phyloP scores from a whole-genome alignment of 2,113 vertebrate genomes.

The Phaetusa simplex region DNA sequence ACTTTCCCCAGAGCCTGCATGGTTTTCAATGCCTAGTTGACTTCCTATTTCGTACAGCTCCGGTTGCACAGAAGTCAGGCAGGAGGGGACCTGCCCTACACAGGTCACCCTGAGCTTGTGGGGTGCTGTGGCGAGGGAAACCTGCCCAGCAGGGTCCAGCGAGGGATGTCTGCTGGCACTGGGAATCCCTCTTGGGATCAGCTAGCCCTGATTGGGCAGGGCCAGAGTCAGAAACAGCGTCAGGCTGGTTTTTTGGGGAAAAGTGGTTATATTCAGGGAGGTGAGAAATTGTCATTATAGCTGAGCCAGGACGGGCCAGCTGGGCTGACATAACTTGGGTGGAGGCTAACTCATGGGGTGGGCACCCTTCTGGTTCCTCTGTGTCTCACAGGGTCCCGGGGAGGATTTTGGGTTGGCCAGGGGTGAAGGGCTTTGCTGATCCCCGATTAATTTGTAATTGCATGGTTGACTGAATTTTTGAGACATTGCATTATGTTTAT shows the following conservation, averaged over 20 bases:
- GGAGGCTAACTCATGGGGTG: neutral
- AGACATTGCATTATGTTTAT: neutral
- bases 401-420: neutral
- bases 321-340: neutral
- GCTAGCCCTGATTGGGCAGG: neutral
- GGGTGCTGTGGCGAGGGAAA: neutral
- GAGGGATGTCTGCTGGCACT: neutral
- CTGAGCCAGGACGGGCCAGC: neutral
- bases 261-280: accelerated
- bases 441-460: neutral
- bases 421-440: neutral
- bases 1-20: neutral
- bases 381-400: neutral
- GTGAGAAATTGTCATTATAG: neutral
- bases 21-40: neutral
- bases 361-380: neutral
- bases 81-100: neutral
- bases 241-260: neutral
- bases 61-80: neutral
- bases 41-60: neutral
- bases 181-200: neutral
- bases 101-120: neutral
- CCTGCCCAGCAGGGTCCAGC: neutral
- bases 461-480: accelerated
- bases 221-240: neutral